Conservation (phyloP, 2,888 invertebrate genomes). For the Gari tellinella region DNA sequence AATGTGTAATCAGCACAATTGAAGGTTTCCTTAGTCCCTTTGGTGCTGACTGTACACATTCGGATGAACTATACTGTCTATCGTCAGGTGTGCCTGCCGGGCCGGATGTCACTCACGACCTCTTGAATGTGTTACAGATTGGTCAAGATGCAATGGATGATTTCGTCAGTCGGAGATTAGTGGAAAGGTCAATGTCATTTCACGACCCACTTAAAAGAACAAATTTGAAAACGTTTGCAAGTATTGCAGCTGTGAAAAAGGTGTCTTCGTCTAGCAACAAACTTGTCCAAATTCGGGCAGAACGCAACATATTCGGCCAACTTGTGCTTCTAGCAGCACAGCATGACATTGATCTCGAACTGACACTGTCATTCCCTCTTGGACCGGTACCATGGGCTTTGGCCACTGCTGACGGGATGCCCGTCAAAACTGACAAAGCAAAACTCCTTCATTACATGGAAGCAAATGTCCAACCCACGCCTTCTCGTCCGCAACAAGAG, state of each 20-base stretch:
- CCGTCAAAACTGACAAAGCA: slow-evolving; percentile 49
- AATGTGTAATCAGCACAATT: slow-evolving; percentile 11
- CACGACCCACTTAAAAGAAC: slow-evolving; percentile 39
- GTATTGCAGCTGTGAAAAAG: slow-evolving; percentile 3
- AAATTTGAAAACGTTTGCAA: slow-evolving; percentile 48
- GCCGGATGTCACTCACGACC: slow-evolving; percentile 18
- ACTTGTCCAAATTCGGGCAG: slow-evolving; percentile 32
- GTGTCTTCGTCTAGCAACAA: slow-evolving; percentile 36
- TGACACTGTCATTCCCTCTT: slow-evolving; percentile 39
- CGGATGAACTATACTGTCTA: slow-evolving; percentile 34
- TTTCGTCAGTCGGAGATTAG: slow-evolving; percentile 26
- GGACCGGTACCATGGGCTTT: slow-evolving; percentile 50
- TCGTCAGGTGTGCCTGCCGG: slow-evolving; percentile 24
- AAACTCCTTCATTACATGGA: slow-evolving; percentile 30
- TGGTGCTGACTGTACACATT: not conserved
- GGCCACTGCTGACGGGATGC: slow-evolving; percentile 54
- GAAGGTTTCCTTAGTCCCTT: slow-evolving; percentile 29
- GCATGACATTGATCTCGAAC: slow-evolving; percentile 47
- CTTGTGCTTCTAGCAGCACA: slow-evolving; percentile 29
- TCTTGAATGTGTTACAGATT: slow-evolving; percentile 20
- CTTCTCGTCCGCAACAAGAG: not conserved
- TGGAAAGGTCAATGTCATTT: slow-evolving; percentile 24
- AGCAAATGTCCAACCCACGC: slow-evolving; percentile 3
- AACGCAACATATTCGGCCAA: slow-evolving; percentile 44
- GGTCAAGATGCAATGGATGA: slow-evolving; percentile 24